Base-by-base conservation (phyloP, 2,113 vertebrate species). In the Neodontobutis hainanensis region DNA sequence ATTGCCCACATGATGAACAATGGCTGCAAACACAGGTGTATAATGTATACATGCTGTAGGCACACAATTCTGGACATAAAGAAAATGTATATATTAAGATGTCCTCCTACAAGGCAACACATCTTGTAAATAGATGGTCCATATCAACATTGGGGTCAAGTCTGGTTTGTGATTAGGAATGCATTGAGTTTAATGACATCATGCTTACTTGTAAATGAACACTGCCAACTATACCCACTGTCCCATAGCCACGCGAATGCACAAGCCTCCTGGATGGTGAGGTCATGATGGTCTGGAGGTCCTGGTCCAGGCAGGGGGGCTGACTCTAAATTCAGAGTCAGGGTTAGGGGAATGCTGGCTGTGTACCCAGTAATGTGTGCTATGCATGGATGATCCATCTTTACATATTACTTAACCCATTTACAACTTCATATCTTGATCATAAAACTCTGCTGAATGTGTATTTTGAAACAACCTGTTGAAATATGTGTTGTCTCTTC, bases 231-330 rank as follows among this genome's bases (percentile, higher is more conserved):
- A 42, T 68, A 49, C 61, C 72, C 75, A 1, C 49, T n/a, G 40
- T 70, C 73, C 64, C 78, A 59, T 8, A 58, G 80, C 68, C 69
- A 66, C 77, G 81, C 85, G 83, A 80, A 88, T 80, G 82, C 78
- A 82, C 65, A 3, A 83, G 84, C 87, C 88, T 90, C 85, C 70
- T 80, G 64, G 70, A 85, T 78, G 84, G 78, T 92, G 88, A 92
- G 87, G 80, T 92, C 88, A 92, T 89, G 80, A 80, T 36, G 74
- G 62, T 78, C 82, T 85, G 85, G 75, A 70, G 85, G 85, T 82
- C 82, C 78, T 73, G 51, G 74, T 84, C 60, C 75, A 79, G 69
- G 62, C 65, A 74, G 66, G 66, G 72, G 47, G 40, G 61, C 52
- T 9, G 32, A 57, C 66, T 70, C 88, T 91, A 91, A 83, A 91